phyloP scores from a whole-genome alignment of 2,113 vertebrate species.

The Stigmatopora nigra region DNA sequence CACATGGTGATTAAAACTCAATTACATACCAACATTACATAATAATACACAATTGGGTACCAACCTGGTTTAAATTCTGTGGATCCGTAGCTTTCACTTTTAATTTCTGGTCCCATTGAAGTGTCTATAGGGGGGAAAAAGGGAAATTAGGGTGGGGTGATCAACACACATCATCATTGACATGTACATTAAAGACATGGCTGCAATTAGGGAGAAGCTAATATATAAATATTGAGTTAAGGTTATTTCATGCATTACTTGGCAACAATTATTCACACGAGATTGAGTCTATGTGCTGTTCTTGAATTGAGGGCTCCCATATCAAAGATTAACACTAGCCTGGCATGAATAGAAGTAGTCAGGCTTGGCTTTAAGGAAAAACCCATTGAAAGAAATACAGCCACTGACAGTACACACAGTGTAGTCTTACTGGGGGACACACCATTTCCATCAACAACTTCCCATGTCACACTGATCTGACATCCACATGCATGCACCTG shows the following conservation, averaged over 20 bases:
- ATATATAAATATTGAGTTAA: too few relatives aligned
- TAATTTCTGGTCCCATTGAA: constrained; percentile 30
- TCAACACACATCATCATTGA: background rate
- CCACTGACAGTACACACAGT: constrained; percentile 62
- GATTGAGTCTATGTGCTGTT: constrained; percentile 17
- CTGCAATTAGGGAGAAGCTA: too few relatives aligned
- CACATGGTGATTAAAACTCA: background rate
- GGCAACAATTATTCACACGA: background rate
- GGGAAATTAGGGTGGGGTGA: background rate
- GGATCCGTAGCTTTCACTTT: constrained; percentile 31
- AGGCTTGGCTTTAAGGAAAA: constrained; percentile 51
- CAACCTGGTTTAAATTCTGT: constrained; percentile 51
- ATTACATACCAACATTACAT: background rate
- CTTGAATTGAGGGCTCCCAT: constrained; percentile 28
- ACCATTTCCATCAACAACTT: constrained; percentile 61
- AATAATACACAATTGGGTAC: constrained; percentile 15
- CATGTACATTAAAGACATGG: background rate
- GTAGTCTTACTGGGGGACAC: constrained; percentile 61
- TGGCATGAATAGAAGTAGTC: constrained; percentile 62
- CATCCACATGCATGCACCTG: constrained; percentile 61
- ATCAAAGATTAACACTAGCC: constrained; percentile 37
- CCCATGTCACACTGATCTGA: constrained; percentile 65
- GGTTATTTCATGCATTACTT: too few relatives aligned
- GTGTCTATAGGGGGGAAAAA: constrained; percentile 37
- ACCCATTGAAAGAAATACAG: constrained; percentile 44